Conservation (phyloP, 2,113 vertebrate species). For the Passer domesticus region DNA sequence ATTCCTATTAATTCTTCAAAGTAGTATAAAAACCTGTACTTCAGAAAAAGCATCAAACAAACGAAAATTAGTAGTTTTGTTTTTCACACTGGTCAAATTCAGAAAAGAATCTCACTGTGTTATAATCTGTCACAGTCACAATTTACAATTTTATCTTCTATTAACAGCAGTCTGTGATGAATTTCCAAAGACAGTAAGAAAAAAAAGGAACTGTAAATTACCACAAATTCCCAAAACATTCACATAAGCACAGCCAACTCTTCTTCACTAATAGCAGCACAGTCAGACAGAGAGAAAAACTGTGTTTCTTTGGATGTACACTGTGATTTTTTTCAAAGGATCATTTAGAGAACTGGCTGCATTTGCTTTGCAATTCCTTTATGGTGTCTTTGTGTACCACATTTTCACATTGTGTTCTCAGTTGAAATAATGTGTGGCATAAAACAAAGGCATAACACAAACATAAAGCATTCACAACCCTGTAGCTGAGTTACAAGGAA, state of each 20-base stretch:
- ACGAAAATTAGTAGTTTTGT: not conserved
- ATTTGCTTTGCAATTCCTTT: not conserved
- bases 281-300: not conserved
- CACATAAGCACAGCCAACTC: not conserved
- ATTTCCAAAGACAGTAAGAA: not conserved
- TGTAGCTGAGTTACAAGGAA: not conserved
- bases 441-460: not conserved
- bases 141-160: not conserved
- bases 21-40: not conserved
- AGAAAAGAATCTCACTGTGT: not conserved
- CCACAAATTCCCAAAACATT: not conserved
- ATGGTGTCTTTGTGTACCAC: not conserved
- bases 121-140: not conserved
- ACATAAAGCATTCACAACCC: not conserved
- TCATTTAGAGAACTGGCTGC: not conserved
- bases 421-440: not conserved
- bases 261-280: not conserved
- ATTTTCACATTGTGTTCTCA: not conserved
- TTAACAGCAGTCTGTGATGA: not conserved
- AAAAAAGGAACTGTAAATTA: not conserved
- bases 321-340: not conserved
- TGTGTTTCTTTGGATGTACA: not conserved
- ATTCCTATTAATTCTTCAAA: not conserved
- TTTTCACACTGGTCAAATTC: not conserved
- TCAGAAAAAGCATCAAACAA: not conserved